Evolutionary conservation across 2,797 vertebrate genomes (phyloP), one percentile per base, ranked within the genome.

Genomic region (Danio tinwini): DNA sequence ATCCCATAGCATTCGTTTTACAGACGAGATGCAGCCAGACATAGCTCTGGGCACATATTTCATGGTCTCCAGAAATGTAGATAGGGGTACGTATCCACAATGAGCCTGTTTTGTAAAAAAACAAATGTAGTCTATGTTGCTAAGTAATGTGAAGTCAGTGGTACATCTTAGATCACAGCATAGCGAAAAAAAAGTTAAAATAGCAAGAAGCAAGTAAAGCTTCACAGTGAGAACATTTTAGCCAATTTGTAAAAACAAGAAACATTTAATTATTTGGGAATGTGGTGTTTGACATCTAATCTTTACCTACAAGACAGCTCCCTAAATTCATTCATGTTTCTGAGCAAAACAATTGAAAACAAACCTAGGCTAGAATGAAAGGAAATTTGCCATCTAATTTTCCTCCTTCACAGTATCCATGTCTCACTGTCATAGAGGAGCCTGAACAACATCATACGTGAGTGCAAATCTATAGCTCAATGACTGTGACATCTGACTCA

Each of bases 271-370:
- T 68, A 76, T 49, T 58, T 67, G 16, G 50, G 16, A 56, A 56
- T 29, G 17, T 5, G 10, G 0, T 14, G 6, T 62, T 76, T 81
- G 73, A 56, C 44, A 21, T 56, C 7, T 42, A 52, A 77, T 67
- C 14, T 59, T n/a, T 49, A 65, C 19, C n/a, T 81, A 77, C 61
- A 73, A 59, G 53, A 64, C 53, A 82, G 29, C 63, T 29, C 56
- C 8, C 45, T n/a, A 72, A 21, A 72, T 17, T 50, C 53, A 70
- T 71, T 81, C 61, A 53, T 61, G 45, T 64, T 77, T 11, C 44
- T 72, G 29, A 77, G 9, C 7, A 76, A 70, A 69, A 45, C 11
- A 29, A 56, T 1, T 39, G 9, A 55, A 53, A 76, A 56, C 7
- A 64, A 79, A 29, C 29, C 29, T 29, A 64, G 16, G 8, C 12